Percentiles rank a stretch among this genome's conserved stretches.
These are phyloP conservation scores for Acromyrmex echinatior DNA, from an alignment of 1,140 invertebrate species.

Conservation along the genomic window DNA sequence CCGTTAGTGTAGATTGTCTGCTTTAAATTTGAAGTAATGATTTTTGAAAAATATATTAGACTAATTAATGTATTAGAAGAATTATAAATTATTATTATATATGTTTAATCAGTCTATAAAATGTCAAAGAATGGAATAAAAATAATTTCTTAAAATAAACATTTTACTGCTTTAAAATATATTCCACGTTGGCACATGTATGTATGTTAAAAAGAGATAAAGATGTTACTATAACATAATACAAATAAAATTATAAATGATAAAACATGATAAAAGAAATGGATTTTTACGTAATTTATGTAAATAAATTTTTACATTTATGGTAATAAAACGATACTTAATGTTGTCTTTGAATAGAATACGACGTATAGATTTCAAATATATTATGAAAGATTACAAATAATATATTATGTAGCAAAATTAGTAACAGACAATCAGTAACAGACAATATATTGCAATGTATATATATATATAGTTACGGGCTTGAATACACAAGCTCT, in stretches of 20 bases:
- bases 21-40: neutral
- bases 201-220: neutral
- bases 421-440: neutral
- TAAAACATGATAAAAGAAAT: neutral
- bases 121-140: neutral
- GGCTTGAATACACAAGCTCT: neutral
- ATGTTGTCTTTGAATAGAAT: neutral
- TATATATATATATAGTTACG: neutral
- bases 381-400: neutral
- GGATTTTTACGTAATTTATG: neutral
- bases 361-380: neutral
- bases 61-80: too few species aligned
- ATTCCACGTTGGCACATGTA: neutral
- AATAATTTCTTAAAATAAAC: neutral
- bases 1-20: neutral
- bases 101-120: neutral
- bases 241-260: neutral
- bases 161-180: neutral
- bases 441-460: neutral
- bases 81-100: neutral
- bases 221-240: neutral
- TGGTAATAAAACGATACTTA: neutral
- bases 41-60: neutral
- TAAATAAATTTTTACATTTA: neutral
- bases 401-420: neutral